These are phyloP conservation scores for Zygogramma bicolorata DNA, from an alignment of 2,888 invertebrate species.

Conservation along the genomic window DNA sequence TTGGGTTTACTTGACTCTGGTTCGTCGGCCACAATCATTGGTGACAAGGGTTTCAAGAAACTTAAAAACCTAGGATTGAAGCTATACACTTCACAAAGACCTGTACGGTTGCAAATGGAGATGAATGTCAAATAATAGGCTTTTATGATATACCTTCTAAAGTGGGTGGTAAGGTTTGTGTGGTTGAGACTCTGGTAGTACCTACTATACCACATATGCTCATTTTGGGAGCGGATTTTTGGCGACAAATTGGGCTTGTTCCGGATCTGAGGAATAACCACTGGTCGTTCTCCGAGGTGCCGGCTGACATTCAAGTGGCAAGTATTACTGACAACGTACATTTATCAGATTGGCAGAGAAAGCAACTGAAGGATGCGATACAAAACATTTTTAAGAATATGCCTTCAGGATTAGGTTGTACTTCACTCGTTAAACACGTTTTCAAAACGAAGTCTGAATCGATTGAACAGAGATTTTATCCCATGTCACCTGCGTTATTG, in stretches of 20 bases:
- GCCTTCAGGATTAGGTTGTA: conserved; percentile 18
- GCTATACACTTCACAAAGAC: neutral
- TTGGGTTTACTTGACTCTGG: neutral
- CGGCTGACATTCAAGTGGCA: neutral
- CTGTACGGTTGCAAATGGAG: neutral
- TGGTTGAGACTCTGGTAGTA: conserved; percentile 5
- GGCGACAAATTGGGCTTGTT: conserved; percentile 31
- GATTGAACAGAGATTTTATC: conserved; percentile 33
- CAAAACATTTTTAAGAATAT: conserved; percentile 26
- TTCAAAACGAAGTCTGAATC: conserved; percentile 21
- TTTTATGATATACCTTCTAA: neutral
- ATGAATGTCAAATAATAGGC: neutral
- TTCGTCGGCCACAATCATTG: neutral
- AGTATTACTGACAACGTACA: neutral
- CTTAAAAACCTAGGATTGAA: neutral
- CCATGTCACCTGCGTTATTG: conserved; percentile 23
- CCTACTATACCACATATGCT: conserved; percentile 23
- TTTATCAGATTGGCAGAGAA: neutral
- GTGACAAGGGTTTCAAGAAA: neutral
- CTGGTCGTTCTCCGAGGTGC: conserved; percentile 13
- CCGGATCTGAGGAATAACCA: conserved; percentile 21
- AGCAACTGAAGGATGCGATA: neutral
- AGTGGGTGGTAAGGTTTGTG: neutral
- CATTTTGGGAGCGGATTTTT: conserved; percentile 30
- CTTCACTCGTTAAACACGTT: conserved; percentile 19